Base-by-base conservation (phyloP, 2,113 vertebrate species). In the Malurus melanocephalus region DNA sequence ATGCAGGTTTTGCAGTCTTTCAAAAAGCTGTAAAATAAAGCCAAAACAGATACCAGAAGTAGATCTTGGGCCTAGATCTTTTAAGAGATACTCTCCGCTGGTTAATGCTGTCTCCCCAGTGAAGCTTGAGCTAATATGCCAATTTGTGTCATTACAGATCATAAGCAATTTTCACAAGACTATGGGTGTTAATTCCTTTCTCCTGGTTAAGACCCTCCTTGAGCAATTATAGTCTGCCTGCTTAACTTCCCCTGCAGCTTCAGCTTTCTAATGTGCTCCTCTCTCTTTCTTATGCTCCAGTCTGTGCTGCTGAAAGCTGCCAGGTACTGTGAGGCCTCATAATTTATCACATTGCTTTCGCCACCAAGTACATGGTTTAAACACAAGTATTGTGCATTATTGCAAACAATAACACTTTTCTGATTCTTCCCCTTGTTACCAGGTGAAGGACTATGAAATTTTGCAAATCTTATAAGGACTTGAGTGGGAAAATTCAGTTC, bases 131-230 rank as follows among this genome's bases (percentile, higher is more conserved):
- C 43, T 95, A 89, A 78, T 88, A 85, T 0, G 1, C 73, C 83
- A 86, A 65, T 92, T 88, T 91, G 30, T 80, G 61, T 77, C 68
- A 89, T 75, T 89, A 88, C 42, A 88, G 61, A 75, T 84, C 89
- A 91, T 51, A 93, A 92, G 88, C 68, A 94, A 92, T 94, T 96
- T 95, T 94, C 89, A 86, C 80, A 53, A 88, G 79, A 84, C 68
- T 83, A 46, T 78, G 76, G 67, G 53, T 93, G 90, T 89, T 92
- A 86, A 94, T 94, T 94, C 61, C 59, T 95, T 91, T 95, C 90
- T 95, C 85, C 80, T 93, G 64, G 45, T 80, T 80, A 61, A 80
- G 35, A 85, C 42, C 26, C 60, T 91, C 51, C 82, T 85, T 80
- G 40, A 42, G 85, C 87, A 85, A 85, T 83, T 88, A 79, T 61